phyloP scores from a whole-genome alignment of 2,113 vertebrate species.

The Oreocharis arfaki region DNA sequence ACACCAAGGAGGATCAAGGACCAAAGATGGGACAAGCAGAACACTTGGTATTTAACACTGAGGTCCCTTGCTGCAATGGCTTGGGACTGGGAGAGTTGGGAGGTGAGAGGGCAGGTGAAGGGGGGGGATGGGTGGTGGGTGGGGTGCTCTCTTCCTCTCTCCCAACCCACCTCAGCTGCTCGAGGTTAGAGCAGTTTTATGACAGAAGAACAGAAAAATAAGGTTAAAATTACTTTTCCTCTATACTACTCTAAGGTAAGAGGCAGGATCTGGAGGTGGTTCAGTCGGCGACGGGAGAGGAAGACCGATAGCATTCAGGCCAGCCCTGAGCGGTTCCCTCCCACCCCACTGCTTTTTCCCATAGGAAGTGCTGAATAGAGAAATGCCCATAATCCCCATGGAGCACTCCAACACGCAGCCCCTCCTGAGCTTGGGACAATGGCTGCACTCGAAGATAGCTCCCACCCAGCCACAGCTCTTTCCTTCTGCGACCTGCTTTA shows the following conservation, averaged over 20 bases:
- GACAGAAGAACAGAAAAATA: slow-evolving; percentile 25
- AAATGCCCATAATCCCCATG: slow-evolving; percentile 73
- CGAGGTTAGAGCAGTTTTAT: background rate
- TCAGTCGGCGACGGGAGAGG: slow-evolving; percentile 25
- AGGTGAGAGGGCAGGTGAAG: background rate
- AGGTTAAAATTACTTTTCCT: slow-evolving; percentile 45
- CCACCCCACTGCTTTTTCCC: slow-evolving; percentile 71
- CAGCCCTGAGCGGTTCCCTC: slow-evolving; percentile 55
- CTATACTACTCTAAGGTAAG: slow-evolving; percentile 26
- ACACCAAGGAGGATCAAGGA: background rate
- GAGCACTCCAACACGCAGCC: slow-evolving; percentile 54
- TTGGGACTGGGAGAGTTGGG: background rate
- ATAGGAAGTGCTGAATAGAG: slow-evolving; percentile 75
- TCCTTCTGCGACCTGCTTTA: slow-evolving; percentile 56
- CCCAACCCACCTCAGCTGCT: background rate
- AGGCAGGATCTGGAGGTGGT: slow-evolving; percentile 24
- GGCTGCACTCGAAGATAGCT: slow-evolving; percentile 18
- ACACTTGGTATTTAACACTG: background rate
- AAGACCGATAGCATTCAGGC: slow-evolving; percentile 47
- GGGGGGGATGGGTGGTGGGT: background rate
- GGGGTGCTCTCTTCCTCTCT: background rate
- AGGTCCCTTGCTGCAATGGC: background rate
- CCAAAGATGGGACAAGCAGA: background rate
- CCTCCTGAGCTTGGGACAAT: slow-evolving; percentile 66
- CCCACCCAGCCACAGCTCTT: slow-evolving; percentile 17